Base-by-base conservation (phyloP, 2,113 vertebrate species). In the Apodemus sylvaticus region DNA sequence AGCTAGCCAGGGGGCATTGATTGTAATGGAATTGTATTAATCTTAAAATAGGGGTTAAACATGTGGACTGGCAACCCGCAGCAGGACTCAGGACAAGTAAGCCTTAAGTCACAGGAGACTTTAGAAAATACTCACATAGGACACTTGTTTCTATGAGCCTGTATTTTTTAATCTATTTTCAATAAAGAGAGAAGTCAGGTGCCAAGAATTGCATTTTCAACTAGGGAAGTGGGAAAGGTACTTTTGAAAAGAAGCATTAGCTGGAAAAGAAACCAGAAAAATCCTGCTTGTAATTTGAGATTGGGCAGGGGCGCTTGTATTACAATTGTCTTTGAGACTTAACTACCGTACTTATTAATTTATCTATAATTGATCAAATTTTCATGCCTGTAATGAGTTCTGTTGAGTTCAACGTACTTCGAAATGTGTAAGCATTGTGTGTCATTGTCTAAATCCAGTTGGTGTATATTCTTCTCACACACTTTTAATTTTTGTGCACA, bases 161-260 rank as follows among this genome's bases (percentile, higher is more conserved):
- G 5, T 70, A 51, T 76, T 91, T 91, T 91, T 89, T 68, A 87
- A 53, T 64, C 34, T 81, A 24, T 85, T 90, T 88, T 96, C 86
- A 79, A 29, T 95, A 19, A 64, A 73, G 3, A 58, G 45, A 45
- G 22, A 34, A 34, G 45, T 26, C 73, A 68, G 10, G 19, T 10
- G 9, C 19, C 60, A 31, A 64, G 26, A 85, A 70, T 76, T 91
- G 14, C 16, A 82, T 78, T 62, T 95, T 71, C 86, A 86, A 0
- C 5, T 58, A 16, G 14, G 26, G 66, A 79, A 0, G 34, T 24
- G 24, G n/a, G 36, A 90, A 88, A 31, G 20, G 70, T 22, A 6
- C 12, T 48, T 8, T 8, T 8, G 10, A 85, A 45, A 87, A 60
- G 36, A 51, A 1, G 34, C 7, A 81, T 51, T 70, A 51, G 3